A percentile compares a stretch with the other conserved stretches of the same genome.
Evolutionary conservation across 1,140 invertebrate species (phyloP).

Genomic region (Euura saliciscinereae): DNA sequence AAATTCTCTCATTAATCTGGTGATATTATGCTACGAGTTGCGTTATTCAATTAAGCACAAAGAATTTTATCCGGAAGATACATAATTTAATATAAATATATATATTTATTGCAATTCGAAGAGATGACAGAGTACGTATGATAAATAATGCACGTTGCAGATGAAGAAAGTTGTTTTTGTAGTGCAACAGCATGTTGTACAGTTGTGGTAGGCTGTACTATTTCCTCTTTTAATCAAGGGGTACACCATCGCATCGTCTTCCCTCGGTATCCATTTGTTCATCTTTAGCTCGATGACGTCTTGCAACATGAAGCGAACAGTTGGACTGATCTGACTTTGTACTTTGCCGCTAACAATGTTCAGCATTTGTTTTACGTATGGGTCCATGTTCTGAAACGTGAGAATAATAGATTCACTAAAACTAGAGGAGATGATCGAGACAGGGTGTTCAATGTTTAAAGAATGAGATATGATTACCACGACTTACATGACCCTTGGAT

Average conservation of each 20-base stretch:
- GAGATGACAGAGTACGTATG: constrained; percentile 41
- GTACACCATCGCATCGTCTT: constrained; percentile 85
- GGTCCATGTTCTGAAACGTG: constrained; percentile 51
- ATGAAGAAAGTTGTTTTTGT: constrained; percentile 62
- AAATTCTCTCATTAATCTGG: too few relatives aligned
- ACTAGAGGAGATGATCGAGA: too few relatives aligned
- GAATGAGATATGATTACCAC: too few relatives aligned
- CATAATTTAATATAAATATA: too few relatives aligned
- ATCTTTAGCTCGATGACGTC: constrained; percentile 90
- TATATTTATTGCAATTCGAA: too few relatives aligned
- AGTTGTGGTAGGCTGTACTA: constrained; percentile 68
- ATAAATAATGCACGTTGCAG: constrained; percentile 50
- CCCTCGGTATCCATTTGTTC: constrained; percentile 85
- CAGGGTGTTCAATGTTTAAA: too few relatives aligned
- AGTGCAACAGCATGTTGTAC: too few relatives aligned
- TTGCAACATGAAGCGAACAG: constrained; percentile 93
- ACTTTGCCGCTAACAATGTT: constrained; percentile 65
- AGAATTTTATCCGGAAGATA: too few relatives aligned
- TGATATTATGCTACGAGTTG: too few relatives aligned
- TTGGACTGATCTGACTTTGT: constrained; percentile 69
- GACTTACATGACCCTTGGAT: constrained; percentile 49
- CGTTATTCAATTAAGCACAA: too few relatives aligned
- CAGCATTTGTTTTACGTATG: constrained; percentile 74
- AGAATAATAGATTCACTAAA: too few relatives aligned
- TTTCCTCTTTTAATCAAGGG: constrained; percentile 85